phyloP scores from a whole-genome alignment of 2,888 invertebrate species.

The Oligia strigilis region DNA sequence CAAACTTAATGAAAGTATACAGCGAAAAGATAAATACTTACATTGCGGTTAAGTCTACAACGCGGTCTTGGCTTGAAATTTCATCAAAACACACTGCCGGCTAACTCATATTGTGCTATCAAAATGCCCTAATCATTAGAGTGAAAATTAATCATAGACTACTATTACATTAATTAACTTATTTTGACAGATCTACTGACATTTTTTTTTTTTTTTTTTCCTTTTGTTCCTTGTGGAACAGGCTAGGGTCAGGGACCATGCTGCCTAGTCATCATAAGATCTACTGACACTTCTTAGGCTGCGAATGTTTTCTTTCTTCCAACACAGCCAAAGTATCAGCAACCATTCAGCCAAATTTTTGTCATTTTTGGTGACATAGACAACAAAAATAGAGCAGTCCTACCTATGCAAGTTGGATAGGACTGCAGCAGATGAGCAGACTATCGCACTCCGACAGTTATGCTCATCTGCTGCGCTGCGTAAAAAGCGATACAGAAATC shows the following conservation, averaged over 20 bases:
- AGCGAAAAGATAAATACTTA: constrained; percentile 30
- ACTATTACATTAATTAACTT: too few species aligned
- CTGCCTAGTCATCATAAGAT: too few species aligned
- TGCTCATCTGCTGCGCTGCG: neutral
- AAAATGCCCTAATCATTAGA: constrained; percentile 72
- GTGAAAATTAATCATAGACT: too few species aligned
- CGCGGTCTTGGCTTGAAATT: constrained; percentile 49
- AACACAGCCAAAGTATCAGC: neutral
- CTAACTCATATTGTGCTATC: constrained; percentile 67
- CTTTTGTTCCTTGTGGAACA: too few species aligned
- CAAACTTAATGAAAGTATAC: neutral
- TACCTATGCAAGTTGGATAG: too few species aligned
- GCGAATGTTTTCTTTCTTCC: constrained; percentile 1
- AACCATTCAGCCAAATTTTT: constrained; percentile 9
- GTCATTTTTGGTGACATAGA: constrained; percentile 5
- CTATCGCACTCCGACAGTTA: too few species aligned
- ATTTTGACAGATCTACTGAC: constrained; percentile 55
- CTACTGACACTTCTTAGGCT: constrained; percentile 24
- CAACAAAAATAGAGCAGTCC: constrained; percentile 3
- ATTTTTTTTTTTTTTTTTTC: too few species aligned
- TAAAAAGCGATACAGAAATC: neutral
- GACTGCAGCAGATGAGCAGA: too few species aligned
- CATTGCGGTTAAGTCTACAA: constrained; percentile 46
- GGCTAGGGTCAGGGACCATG: too few species aligned
- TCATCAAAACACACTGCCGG: constrained; percentile 64